Evolutionary conservation across 2,888 invertebrate species (phyloP), one percentile per base, ranked within the genome.

Genomic region (Yponomeuta evonymella): DNA sequence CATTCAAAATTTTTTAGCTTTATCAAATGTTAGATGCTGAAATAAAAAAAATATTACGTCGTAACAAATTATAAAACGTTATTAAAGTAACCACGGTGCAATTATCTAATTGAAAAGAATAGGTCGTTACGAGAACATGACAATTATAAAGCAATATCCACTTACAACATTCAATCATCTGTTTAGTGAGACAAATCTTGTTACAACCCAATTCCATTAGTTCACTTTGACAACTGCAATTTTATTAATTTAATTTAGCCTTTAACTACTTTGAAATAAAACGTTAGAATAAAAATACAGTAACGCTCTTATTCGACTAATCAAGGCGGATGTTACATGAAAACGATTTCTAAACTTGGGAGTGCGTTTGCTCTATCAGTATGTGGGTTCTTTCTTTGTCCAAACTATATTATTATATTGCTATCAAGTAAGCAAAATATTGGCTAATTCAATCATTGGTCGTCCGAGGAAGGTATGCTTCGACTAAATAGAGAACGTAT

Each of bases 121-220:
- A 58, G 51, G 51, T 58, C 51, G 15, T 58, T 58, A 58, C 51
- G 51, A 12, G 51, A 58, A 58, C 15, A 58, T 58, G 51, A 58
- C 51, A 15, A 15, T 1, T 15, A 58, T 58, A 58, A 58, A 1
- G 51, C 51, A 58, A 58, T 58, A 58, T 58, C 51, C 51, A 58
- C 51, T 58, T 58, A 58, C 51, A 58, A 12, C 51, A 58, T 58
- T 58, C 15, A 58, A 58, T 58, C 5, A 58, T 58, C 51, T 58
- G 15, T 58, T 58, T 58, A 58, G 51, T 58, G 51, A 58, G 51
- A 58, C 51, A 58, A 58, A 58, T 58, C 51, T 58, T 58, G 51
- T 58, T 15, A 58, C 10, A 2, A 0, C 23, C 23, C 23, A 23
- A 12, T 51, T 51, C 51, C 6, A 51, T 51, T 51, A 12, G 51